These are phyloP conservation scores for Philypnodon macrostomus DNA, from an alignment of 2,797 vertebrate genomes.

Conservation along the genomic window DNA sequence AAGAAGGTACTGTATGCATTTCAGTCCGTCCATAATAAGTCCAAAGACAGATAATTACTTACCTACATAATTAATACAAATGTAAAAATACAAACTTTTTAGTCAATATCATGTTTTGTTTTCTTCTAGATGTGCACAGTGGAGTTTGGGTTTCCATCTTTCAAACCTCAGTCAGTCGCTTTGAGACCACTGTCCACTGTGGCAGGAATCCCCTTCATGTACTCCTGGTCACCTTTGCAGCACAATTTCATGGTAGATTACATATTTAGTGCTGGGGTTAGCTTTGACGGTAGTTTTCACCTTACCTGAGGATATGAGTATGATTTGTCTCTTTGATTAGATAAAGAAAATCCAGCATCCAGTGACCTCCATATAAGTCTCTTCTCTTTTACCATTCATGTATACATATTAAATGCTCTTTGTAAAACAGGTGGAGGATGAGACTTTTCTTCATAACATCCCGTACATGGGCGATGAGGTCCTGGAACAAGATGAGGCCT, in stretches of 20 bases:
- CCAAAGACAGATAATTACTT: no score
- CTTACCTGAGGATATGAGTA: no score
- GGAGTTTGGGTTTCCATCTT: constrained; percentile 89
- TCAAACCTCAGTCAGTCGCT: constrained; percentile 85
- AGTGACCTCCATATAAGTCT: no score
- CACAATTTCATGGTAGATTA: constrained; percentile 99
- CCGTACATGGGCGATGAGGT: constrained; percentile 98
- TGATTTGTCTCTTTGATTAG: no score
- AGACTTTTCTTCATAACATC: constrained; percentile 96
- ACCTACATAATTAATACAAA: no score
- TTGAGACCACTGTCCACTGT: constrained; percentile 92
- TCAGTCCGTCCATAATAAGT: no score
- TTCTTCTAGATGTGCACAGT: constrained; percentile 83
- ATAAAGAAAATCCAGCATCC: no score
- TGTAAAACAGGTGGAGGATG: constrained; percentile 90
- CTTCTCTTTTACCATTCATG: no score
- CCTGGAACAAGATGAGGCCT: constrained; percentile 95
- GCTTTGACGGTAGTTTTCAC: no score
- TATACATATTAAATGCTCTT: constrained; percentile 1
- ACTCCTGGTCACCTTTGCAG: constrained; percentile 97
- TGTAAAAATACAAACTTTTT: neutral
- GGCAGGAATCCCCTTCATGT: constrained; percentile 95
- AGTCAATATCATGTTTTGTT: constrained; percentile 16
- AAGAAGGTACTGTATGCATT: constrained; percentile 81
- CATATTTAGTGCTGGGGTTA: no score